Evolutionary conservation across 2,113 vertebrate species (phyloP), one percentile per base, ranked within the genome.

Genomic region (Gymnobelideus leadbeateri): DNA sequence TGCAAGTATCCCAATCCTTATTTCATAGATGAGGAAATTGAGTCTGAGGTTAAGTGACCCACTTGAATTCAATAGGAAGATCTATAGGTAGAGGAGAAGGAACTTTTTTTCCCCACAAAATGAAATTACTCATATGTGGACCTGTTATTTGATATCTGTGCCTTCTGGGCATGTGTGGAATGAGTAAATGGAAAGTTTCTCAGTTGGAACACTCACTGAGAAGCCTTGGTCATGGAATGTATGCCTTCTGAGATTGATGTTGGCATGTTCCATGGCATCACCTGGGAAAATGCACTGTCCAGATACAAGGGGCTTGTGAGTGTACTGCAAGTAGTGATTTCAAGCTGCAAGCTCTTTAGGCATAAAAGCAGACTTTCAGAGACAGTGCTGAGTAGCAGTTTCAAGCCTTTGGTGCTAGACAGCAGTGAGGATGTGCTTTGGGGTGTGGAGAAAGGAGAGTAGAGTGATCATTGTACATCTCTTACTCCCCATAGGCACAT

Each of bases 271-370:
- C 68, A 9, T 93, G 91, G 51, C 68, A 84, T 53, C 92, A 10
- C 25, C 89, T 89, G 94, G 24, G 28, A 68, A 95, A 96, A 94
- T 89, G 26, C 92, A 95, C 55, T 92, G 95, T n/a, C 93, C 51
- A 61, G 47, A 95, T 90, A 94, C 90, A 25, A 91, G 51, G 96
- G 52, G 89, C 90, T 93, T 95, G 84, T 14, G 51, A 77, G 61
- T 84, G 8, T 95, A 47, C 91, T 7, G 77, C 11, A 84, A n/a
- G 61, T 19, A n/a, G 61, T 77, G 61, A 77, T 77, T 77, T n/a
- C 61, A 77, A 77, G n/a, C 19, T 93, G 6, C 92, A 77, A 90
- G 28, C 51, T 92, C 11, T 94, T 84, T 91, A 52, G 89, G 77
- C 95, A 52, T 50, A 54, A 7, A 49, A 92, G 91, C 53, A 90